Evolutionary conservation across 2,888 invertebrate genomes (phyloP).

Genomic region (Coronaproctus castanopsis): DNA sequence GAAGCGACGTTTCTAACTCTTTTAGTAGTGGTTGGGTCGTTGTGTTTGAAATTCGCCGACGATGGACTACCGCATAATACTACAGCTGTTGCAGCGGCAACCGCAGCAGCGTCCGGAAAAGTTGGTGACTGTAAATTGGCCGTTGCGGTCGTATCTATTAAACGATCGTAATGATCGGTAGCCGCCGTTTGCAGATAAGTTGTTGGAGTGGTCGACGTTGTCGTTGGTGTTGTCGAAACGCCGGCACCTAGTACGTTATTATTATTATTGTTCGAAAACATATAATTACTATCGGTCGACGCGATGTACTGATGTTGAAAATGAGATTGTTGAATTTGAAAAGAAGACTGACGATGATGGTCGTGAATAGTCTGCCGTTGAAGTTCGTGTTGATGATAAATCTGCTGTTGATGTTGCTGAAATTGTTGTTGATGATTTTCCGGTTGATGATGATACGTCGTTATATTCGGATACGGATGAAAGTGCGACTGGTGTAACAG

Average conservation of each 20-base stretch:
- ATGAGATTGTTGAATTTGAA: constrained; percentile 4
- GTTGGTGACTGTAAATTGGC: constrained; percentile 7
- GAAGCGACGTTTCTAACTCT: too few species aligned
- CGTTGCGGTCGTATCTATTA: constrained; percentile 1
- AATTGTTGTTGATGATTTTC: constrained; percentile 17
- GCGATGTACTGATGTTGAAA: constrained; percentile 14
- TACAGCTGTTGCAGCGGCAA: constrained; percentile 22
- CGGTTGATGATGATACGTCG: constrained; percentile 14
- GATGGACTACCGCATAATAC: too few species aligned
- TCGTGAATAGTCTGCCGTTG: constrained; percentile 35
- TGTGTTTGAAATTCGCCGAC: constrained; percentile 24
- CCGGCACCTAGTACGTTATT: constrained; percentile 30
- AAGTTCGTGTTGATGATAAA: constrained; percentile 26
- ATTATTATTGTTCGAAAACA: constrained; percentile 30
- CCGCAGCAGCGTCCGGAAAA: constrained; percentile 3
- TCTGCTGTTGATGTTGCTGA: constrained; percentile 19
- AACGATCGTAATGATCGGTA: constrained; percentile 34
- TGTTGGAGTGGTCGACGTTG: constrained; percentile 36
- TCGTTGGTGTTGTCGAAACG: constrained; percentile 28
- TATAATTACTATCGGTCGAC: constrained; percentile 19
- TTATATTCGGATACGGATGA: too few species aligned
- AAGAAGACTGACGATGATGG: constrained; percentile 28
- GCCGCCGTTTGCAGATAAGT: constrained; percentile 40
- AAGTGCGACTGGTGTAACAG: constrained; percentile 21
- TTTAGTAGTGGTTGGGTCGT: not conserved